phyloP scores from a whole-genome alignment of 2,113 vertebrate genomes.

The Melanostigma gelatinosum region DNA sequence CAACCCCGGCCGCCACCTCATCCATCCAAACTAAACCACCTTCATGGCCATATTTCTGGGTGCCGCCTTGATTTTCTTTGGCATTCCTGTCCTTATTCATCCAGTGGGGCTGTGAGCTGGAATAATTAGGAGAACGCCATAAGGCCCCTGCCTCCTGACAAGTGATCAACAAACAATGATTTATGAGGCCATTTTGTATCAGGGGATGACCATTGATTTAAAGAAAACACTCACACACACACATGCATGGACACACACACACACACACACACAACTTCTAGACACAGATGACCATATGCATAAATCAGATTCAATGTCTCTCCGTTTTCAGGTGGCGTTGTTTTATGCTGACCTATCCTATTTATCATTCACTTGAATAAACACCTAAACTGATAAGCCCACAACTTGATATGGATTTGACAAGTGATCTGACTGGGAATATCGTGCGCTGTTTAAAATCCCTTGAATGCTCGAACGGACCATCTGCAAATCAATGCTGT shows the following conservation, averaged over 20 bases:
- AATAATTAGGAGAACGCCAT: slow-evolving; percentile 79
- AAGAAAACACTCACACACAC: slow-evolving; percentile 52
- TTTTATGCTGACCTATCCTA: slow-evolving; percentile 72
- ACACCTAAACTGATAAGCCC: slow-evolving; percentile 53
- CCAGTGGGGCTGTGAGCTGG: slow-evolving; percentile 71
- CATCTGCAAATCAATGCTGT: slow-evolving; percentile 67
- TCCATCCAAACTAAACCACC: slow-evolving; percentile 54
- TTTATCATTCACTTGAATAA: slow-evolving; percentile 70
- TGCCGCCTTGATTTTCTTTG: slow-evolving; percentile 68
- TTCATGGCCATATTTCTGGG: slow-evolving; percentile 64
- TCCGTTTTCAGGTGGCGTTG: slow-evolving; percentile 49
- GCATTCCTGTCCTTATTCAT: slow-evolving; percentile 73
- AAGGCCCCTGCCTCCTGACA: slow-evolving; percentile 78
- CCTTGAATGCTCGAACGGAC: slow-evolving; percentile 56
- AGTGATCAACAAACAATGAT: slow-evolving; percentile 87
- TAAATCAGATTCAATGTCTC: slow-evolving; percentile 69
- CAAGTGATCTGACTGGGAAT: slow-evolving; percentile 55
- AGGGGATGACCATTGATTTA: slow-evolving; percentile 89
- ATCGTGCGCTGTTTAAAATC: slow-evolving; percentile 49
- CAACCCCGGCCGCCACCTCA: slow-evolving; percentile 10
- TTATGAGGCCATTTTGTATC: slow-evolving; percentile 84
- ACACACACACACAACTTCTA: slow-evolving; percentile 35
- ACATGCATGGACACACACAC: slow-evolving; percentile 16
- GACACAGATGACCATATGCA: slow-evolving; percentile 65
- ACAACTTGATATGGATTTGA: slow-evolving; percentile 64